Evolutionary conservation across 2,797 vertebrate genomes (phyloP).

Genomic region (Emydoidea blandingii): DNA sequence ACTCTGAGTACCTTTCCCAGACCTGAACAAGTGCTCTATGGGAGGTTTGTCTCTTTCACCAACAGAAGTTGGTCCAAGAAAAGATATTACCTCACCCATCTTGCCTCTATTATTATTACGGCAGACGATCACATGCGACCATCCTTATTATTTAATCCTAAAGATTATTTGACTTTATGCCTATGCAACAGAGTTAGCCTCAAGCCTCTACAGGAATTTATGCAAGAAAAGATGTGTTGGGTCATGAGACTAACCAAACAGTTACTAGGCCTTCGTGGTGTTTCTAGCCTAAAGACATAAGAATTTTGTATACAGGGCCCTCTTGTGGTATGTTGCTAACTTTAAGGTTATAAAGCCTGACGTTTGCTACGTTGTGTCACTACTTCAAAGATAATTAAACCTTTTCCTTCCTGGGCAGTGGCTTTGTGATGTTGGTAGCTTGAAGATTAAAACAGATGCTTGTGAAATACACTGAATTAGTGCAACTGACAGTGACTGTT

Average conservation of each 20-base stretch:
- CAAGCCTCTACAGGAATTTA: not conserved
- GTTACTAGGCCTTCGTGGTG: too few relatives aligned
- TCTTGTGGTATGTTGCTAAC: not conserved
- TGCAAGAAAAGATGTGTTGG: not conserved
- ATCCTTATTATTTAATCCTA: too few relatives aligned
- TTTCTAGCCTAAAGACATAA: not conserved
- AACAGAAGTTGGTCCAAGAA: too few relatives aligned
- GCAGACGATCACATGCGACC: too few relatives aligned
- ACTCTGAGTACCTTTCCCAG: too few relatives aligned
- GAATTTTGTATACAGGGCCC: not conserved
- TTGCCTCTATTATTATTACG: too few relatives aligned
- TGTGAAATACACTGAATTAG: not conserved
- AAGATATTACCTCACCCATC: too few relatives aligned
- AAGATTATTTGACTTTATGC: too few relatives aligned
- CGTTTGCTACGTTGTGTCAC: not conserved
- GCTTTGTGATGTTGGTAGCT: not conserved
- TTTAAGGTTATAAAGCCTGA: not conserved
- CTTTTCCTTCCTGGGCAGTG: not conserved
- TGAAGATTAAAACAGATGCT: not conserved
- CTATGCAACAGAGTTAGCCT: too few relatives aligned
- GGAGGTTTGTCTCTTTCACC: too few relatives aligned
- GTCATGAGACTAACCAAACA: too few relatives aligned
- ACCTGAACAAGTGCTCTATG: too few relatives aligned
- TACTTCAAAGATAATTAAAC: not conserved
- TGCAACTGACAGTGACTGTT: not conserved